Base-by-base conservation (phyloP, 2,797 vertebrate species). In the Carapus acus region DNA sequence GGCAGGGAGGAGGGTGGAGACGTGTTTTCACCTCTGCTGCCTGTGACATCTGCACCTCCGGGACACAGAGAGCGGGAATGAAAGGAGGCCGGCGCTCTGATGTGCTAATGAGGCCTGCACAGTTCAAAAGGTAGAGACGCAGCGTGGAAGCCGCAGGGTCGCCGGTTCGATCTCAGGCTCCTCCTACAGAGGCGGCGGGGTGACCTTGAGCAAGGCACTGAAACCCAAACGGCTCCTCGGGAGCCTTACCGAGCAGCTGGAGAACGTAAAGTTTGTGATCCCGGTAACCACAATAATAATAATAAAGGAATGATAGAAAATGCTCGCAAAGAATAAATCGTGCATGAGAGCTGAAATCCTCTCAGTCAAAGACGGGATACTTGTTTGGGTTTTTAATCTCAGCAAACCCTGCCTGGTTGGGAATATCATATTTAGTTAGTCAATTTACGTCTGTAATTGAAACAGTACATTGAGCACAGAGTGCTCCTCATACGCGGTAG, bases 381-480 rank as follows among this genome's bases (percentile, higher is more conserved):
- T 15, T 42, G 15, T 40, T 17, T 41, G 11, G 8, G 16, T 19
- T 46, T 71, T 41, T 42, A 54, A 61, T 60, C 43, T 43, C 54
- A 71, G 75, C 44, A 65, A 69, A 67, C 49, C 46, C 34, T 18
- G 24, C 56, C 68, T 73, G 65, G 54, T 65, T 45, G 27, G 50
- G 55, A 65, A 57, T 83, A 82, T 77, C 46, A 68, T 62, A 70
- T 76, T 83, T 80, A 81, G 64, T 76, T 73, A 81, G 77, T 83
- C 68, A 83, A 73, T 85, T 83, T 81, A 27, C 15, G 23, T 24
- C 74, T 54, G 65, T 87, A 88, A 88, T 86, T 87, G 81, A 88
- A 86, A 83, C 52, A 34, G 71, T 71, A 45, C 75, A 75, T 83
- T 83, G 77, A 73, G 63, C 17, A 43, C 68, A 73, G 78, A 83